A percentile compares a stretch with the other conserved stretches of the same genome.
Evolutionary conservation across 2,888 invertebrate genomes (phyloP).

Genomic region (Mythimna pallens): DNA sequence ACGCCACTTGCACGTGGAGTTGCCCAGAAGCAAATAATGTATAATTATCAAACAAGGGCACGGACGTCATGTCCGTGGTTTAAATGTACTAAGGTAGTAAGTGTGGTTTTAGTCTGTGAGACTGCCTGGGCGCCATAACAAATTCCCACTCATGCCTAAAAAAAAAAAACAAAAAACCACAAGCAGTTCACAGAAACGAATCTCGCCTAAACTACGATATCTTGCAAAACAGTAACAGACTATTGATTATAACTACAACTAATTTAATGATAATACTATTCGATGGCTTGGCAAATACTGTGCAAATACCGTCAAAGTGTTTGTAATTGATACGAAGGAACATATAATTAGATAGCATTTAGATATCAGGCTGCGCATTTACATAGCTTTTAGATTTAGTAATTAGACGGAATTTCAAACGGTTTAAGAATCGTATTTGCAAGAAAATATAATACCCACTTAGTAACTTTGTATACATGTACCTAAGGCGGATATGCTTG

Average conservation of each 20-base stretch:
- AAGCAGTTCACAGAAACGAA: conserved; percentile 28
- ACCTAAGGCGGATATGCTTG: background rate
- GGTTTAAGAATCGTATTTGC: conserved; percentile 27
- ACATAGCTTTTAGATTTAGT: conserved; percentile 48
- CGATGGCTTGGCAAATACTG: conserved; percentile 53
- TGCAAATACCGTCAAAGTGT: conserved; percentile 54
- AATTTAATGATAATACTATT: conserved; percentile 57
- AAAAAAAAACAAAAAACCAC: conserved; percentile 16
- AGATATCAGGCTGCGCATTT: conserved; percentile 48
- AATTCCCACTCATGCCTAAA: too few species aligned
- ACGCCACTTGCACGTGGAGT: too few species aligned
- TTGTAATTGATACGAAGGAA: conserved; percentile 57
- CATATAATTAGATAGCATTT: conserved; percentile 61
- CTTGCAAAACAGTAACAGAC: conserved; percentile 40
- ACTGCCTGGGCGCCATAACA: too few species aligned
- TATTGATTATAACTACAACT: conserved; percentile 44
- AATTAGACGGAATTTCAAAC: conserved; percentile 41
- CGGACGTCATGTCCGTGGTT: too few species aligned
- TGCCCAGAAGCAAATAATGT: too few species aligned
- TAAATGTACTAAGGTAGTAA: too few species aligned
- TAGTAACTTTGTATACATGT: background rate
- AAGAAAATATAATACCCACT: conserved; percentile 10
- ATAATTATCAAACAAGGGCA: too few species aligned
- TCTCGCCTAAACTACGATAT: conserved; percentile 33
- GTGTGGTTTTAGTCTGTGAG: too few species aligned